These are phyloP conservation scores for Corvus hawaiiensis DNA, from an alignment of 2,113 vertebrate species.

Conservation along the genomic window DNA sequence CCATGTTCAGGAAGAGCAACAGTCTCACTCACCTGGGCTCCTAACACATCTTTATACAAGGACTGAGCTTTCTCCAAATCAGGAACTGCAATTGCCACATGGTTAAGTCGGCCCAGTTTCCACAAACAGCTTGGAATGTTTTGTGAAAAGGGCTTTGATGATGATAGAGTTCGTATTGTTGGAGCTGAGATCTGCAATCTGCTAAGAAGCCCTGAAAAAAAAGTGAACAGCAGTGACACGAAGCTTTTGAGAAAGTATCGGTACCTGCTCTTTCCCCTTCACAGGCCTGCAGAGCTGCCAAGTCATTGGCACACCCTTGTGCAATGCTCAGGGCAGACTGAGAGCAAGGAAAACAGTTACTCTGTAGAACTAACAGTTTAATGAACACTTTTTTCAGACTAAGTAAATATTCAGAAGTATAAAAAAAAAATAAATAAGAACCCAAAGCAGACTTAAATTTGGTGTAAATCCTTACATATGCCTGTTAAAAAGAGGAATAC, in stretches of 20 bases:
- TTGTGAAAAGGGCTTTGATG: slow-evolving; percentile 18
- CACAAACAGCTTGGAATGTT: slow-evolving; percentile 72
- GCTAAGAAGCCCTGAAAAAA: slow-evolving; percentile 69
- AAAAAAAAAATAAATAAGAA: neutral
- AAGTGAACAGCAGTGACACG: neutral
- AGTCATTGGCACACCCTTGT: neutral
- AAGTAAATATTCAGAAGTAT: neutral
- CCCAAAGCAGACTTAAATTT: neutral
- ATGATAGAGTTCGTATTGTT: slow-evolving; percentile 33
- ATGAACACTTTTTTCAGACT: neutral
- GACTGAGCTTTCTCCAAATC: slow-evolving; percentile 84
- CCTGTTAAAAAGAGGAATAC: neutral
- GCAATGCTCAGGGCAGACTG: neutral
- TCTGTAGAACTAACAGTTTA: neutral
- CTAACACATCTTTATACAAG: slow-evolving; percentile 85
- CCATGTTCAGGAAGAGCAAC: slow-evolving; percentile 89
- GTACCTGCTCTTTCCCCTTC: neutral
- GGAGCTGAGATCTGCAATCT: slow-evolving; percentile 17
- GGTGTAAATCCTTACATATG: neutral
- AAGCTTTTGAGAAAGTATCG: neutral
- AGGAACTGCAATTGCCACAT: slow-evolving; percentile 91
- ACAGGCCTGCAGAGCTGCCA: neutral
- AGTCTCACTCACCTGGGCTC: slow-evolving; percentile 82
- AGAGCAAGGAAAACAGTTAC: neutral
- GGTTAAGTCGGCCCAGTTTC: slow-evolving; percentile 89